Base-by-base conservation (phyloP, 2,888 invertebrate species). In the Crossocerus cetratus region DNA sequence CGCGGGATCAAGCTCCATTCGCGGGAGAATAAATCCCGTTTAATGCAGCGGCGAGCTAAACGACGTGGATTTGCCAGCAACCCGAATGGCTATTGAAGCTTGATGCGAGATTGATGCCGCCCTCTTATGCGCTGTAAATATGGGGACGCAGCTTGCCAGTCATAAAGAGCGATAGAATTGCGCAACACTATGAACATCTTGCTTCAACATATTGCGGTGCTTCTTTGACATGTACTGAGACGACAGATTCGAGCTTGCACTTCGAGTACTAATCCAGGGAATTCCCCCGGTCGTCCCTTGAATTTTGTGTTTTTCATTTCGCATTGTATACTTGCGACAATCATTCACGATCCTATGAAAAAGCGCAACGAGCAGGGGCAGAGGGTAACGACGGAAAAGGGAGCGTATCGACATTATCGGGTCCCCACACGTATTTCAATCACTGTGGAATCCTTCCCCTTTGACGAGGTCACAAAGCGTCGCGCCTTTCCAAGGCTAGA, bases 1-100 rank as follows among this genome's bases (percentile, higher is more conserved):
- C 16, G 18, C 44, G 5, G 59, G 16, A 43, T 69, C 66, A 63
- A 20, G 44, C 21, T 23, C 74, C 67, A 70, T 74, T 70, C 76
- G 70, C 63, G 65, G 70, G 74, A 76, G 74, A 65, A 75, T 76
- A 76, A 76, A 75, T 76, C 68, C 71, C 42, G 67, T 75, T 76
- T 74, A 75, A 75, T 76, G 76, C 75, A 74, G 71, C 75, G 62
- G 59, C 71, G 65, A 60, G 58, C 59, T 62, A 68, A 76, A 76
- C 71, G 71, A 71, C 69, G 58, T 64, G 74, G 74, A 76, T 74
- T 76, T 74, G 67, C 74, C 66, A 74, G 61, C 76, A 61, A 69
- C 57, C 65, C 22, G 60, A 66, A 66, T 63, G 76, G 67, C 70
- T 58, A 58, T 74, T 70, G 55, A 22, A 55, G 57, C 54, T 22